phyloP scores from a whole-genome alignment of 2,797 vertebrate genomes.

The Anolis apletophallus region DNA sequence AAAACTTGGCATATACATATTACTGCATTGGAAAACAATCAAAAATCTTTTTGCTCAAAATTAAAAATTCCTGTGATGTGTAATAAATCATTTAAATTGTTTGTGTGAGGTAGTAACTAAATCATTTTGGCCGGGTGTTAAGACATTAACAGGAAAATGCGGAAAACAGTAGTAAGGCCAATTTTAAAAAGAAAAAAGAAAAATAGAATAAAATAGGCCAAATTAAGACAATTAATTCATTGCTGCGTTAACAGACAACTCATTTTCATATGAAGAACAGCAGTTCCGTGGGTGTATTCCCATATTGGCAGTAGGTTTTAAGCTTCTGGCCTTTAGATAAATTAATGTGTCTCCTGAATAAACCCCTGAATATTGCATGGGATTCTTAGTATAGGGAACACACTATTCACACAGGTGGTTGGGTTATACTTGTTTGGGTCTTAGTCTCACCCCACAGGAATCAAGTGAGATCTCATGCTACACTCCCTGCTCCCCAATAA shows the following conservation, averaged over 20 bases:
- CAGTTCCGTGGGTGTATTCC: not conserved
- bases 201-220: not conserved
- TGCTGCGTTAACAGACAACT: not conserved
- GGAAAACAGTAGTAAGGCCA: constrained; percentile 78
- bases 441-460: not conserved
- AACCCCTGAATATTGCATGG: not conserved
- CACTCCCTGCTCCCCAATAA: not conserved
- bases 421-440: not conserved
- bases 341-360: not conserved
- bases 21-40: constrained; percentile 75
- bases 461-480: not conserved
- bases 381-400: not conserved
- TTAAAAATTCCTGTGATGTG: constrained; percentile 75
- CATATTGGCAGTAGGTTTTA: constrained; percentile 8
- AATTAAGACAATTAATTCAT: constrained; percentile 20
- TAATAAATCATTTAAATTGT: constrained; percentile 77
- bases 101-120: constrained; percentile 87
- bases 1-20: constrained; percentile 75
- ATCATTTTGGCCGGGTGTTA: constrained; percentile 84
- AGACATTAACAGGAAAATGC: constrained; percentile 75
- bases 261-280: not conserved
- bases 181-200: constrained; percentile 21
- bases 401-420: not conserved
- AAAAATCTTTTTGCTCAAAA: constrained; percentile 76
- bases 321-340: not conserved